Evolutionary conservation across 2,113 vertebrate genomes (phyloP).

Genomic region (Dunckerocampus dactyliophorus): DNA sequence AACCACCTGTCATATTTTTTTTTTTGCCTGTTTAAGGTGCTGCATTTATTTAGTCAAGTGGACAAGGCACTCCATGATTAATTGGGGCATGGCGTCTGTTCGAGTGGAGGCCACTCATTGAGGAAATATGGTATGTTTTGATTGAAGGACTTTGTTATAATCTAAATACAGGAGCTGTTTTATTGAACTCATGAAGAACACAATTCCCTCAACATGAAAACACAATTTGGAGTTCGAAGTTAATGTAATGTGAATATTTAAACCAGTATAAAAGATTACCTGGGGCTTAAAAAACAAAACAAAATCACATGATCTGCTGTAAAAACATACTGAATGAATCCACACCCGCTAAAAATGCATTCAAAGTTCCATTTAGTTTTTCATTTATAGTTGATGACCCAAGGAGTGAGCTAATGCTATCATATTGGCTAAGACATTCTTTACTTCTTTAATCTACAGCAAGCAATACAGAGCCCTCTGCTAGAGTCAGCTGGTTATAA

Average conservation of each 20-base stretch:
- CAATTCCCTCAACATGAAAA: not conserved
- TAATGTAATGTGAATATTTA: constrained; percentile 10
- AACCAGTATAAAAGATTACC: constrained; percentile 21
- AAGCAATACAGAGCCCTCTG: not conserved
- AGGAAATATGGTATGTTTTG: not conserved
- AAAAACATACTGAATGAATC: no score
- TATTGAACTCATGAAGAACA: not conserved
- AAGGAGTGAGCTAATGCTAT: not conserved
- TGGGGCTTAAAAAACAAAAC: constrained; percentile 4
- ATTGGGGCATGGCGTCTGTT: not conserved
- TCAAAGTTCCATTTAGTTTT: not conserved
- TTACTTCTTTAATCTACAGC: no score
- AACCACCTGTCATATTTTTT: no score
- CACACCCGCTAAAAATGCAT: not conserved
- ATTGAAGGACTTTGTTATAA: not conserved
- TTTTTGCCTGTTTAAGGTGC: not conserved
- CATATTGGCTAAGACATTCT: constrained; percentile 16
- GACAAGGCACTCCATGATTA: not conserved
- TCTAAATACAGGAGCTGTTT: not conserved
- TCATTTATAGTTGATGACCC: constrained; percentile 14
- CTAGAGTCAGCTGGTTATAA: constrained; percentile 48
- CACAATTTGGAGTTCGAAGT: not conserved
- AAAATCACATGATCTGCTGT: no score
- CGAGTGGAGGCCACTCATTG: not conserved
- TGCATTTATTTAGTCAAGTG: not conserved